phyloP scores from a whole-genome alignment of 2,888 invertebrate species.

The Endomychus coccineus region DNA sequence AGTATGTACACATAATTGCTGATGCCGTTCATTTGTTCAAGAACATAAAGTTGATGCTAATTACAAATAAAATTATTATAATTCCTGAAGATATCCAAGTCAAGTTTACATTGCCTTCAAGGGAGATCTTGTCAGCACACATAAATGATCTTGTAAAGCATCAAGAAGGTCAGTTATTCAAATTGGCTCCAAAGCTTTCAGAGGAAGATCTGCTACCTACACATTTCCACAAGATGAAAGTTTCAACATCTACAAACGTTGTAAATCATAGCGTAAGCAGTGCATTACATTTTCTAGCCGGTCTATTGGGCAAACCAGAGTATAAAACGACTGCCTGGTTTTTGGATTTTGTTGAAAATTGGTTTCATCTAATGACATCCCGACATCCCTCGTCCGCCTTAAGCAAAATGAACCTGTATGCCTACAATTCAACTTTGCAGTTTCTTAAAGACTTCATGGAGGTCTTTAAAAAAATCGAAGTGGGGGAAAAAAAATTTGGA shows the following conservation, averaged over 20 bases:
- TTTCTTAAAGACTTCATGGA: conserved; percentile 19
- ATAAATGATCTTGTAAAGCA: conserved; percentile 17
- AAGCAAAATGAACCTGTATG: conserved; percentile 18
- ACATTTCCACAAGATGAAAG: conserved; percentile 24
- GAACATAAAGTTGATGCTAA: conserved; percentile 21
- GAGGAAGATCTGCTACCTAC: conserved; percentile 20
- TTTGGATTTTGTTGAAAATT: conserved; percentile 21
- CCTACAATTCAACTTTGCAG: conserved; percentile 14
- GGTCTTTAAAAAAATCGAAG: conserved; percentile 11
- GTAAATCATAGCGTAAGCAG: conserved; percentile 19
- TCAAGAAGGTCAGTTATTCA: conserved; percentile 14
- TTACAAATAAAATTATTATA: conserved; percentile 20
- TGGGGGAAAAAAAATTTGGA: conserved; percentile 18
- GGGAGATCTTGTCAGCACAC: conserved; percentile 17
- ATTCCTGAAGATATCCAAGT: conserved; percentile 14
- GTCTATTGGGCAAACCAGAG: conserved; percentile 14
- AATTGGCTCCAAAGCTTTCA: conserved; percentile 21
- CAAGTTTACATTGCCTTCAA: conserved; percentile 20
- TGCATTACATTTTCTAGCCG: conserved; percentile 16
- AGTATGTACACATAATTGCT: conserved; percentile 20
- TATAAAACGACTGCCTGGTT: conserved; percentile 26
- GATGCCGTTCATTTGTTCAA: conserved; percentile 23
- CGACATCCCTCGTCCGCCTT: conserved; percentile 18
- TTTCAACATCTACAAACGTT: conserved; percentile 21
- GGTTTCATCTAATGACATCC: conserved; percentile 25